Evolutionary conservation across 2,888 invertebrate genomes (phyloP), one percentile per base, ranked within the genome.

Genomic region (Xestia rhomboidea): DNA sequence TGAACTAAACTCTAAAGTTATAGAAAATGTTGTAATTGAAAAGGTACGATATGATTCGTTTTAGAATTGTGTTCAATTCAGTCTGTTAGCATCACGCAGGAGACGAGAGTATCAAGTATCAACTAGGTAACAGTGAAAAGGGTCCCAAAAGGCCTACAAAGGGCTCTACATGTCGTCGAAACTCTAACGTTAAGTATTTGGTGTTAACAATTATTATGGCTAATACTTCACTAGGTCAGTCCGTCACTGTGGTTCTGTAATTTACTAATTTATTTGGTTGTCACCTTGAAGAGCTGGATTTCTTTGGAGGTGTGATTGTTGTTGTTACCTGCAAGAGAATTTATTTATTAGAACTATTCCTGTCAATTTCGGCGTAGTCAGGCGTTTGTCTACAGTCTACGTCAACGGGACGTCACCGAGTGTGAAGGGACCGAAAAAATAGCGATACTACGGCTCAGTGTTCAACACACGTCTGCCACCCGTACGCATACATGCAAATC

Each of bases 1-100:
- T 8, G 0, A 73, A 70, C 34, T 51, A 64, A 76, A 76, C 4
- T 18, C 62, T 49, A 73, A 54, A 3, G 38, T 64, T 81, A 85
- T 38, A 67, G 81, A 76, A 71, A 13, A 18, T 68, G 57, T 54
- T 24, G 13, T 81, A 79, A 81, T 86, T 84, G 69, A 82, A 73
- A 77, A 74, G 69, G 69, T 81, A 30, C 85, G 92, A 93, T 93
- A 93, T 93, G 93, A 87, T 90, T 79, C 78, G 83, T 87, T 93
- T 89, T 90, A 92, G 92, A 93, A 93, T 92, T 88, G 92, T 82
- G 85, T 92, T 90, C 83, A 88, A 88, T 89, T 93, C 92, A 93
- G 93, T 93, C 93, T 90, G 90, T 88, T 84, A 74, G 80, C 81
- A 84, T 82, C 79, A 82, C 82, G 79, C 62, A 82, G 70, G 79